These are phyloP conservation scores for Rhea pennata DNA, from an alignment of 2,113 vertebrate species.

Conservation along the genomic window DNA sequence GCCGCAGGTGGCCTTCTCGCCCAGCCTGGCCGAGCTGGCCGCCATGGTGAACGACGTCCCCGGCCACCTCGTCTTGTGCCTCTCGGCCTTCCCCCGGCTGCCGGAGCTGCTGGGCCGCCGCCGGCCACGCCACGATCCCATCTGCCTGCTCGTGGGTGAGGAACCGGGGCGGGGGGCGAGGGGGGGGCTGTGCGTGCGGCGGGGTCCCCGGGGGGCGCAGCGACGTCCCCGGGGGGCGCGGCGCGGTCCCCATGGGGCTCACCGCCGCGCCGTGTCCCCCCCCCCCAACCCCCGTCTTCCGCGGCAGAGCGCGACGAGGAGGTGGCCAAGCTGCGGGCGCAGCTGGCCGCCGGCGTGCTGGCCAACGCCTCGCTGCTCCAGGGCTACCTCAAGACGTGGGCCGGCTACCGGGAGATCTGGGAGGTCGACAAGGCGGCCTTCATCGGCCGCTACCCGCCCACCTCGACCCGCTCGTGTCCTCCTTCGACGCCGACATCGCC, in stretches of 20 bases:
- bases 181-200: too few relatives aligned
- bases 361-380: conserved; percentile 77
- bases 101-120: conserved; percentile 79
- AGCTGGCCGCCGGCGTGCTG: conserved; percentile 80
- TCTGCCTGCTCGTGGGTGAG: conserved; percentile 80
- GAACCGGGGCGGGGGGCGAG: neutral
- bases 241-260: too few relatives aligned
- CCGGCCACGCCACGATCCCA: conserved; percentile 71
- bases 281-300: too few relatives aligned
- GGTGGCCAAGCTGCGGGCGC: conserved; percentile 84
- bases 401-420: conserved; percentile 89
- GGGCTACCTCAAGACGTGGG: conserved; percentile 87
- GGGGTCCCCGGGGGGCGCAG: too few relatives aligned
- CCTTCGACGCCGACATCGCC: conserved; percentile 87
- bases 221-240: too few relatives aligned
- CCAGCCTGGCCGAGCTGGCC: conserved; percentile 78
- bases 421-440: conserved; percentile 87
- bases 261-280: too few relatives aligned
- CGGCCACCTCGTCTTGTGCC: conserved; percentile 78
- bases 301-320: conserved; percentile 85
- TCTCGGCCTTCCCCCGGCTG: conserved; percentile 83
- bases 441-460: conserved; percentile 84
- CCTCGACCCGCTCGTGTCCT: conserved; percentile 83
- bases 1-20: conserved; percentile 86
- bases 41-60: conserved; percentile 76